These are phyloP conservation scores for Meteorus cinctellus DNA, from an alignment of 2,888 invertebrate genomes.

Conservation along the genomic window DNA sequence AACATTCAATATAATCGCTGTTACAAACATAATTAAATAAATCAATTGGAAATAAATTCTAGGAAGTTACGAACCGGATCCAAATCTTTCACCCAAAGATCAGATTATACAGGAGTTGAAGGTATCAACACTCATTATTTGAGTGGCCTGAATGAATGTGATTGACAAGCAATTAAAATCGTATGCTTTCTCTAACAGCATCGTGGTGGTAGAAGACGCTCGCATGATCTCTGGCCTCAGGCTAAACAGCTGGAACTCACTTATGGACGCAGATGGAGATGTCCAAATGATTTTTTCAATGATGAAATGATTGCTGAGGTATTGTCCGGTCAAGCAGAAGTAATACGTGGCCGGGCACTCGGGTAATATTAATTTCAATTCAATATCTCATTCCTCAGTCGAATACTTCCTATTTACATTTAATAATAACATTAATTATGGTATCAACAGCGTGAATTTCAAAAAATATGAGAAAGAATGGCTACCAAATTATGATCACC, in stretches of 20 bases:
- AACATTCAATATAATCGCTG: conserved; percentile 24
- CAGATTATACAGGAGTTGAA: conserved; percentile 71
- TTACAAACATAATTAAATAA: conserved; percentile 30
- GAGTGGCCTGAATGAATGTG: conserved; percentile 15
- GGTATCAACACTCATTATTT: conserved; percentile 59
- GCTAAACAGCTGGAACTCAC: conserved; percentile 84
- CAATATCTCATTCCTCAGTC: not conserved
- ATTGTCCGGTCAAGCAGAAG: conserved; percentile 88
- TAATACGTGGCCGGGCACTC: conserved; percentile 87
- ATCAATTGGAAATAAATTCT: conserved; percentile 52
- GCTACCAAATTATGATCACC: conserved; percentile 82
- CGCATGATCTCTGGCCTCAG: conserved; percentile 75
- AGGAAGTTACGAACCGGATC: conserved; percentile 71
- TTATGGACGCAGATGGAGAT: conserved; percentile 85
- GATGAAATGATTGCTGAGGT: conserved; percentile 92
- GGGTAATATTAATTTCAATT: conserved; percentile 78
- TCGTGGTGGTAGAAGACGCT: conserved; percentile 65
- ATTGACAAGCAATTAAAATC: conserved; percentile 43
- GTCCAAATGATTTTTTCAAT: conserved; percentile 90
- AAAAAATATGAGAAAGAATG: conserved; percentile 88
- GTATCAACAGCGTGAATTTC: conserved; percentile 86
- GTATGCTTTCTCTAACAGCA: conserved; percentile 58
- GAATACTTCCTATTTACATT: not conserved
- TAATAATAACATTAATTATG: not conserved
- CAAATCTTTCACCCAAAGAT: conserved; percentile 68